These are phyloP conservation scores for Zaprionus camerounensis DNA, from an alignment of 1,140 invertebrate genomes.

Conservation along the genomic window DNA sequence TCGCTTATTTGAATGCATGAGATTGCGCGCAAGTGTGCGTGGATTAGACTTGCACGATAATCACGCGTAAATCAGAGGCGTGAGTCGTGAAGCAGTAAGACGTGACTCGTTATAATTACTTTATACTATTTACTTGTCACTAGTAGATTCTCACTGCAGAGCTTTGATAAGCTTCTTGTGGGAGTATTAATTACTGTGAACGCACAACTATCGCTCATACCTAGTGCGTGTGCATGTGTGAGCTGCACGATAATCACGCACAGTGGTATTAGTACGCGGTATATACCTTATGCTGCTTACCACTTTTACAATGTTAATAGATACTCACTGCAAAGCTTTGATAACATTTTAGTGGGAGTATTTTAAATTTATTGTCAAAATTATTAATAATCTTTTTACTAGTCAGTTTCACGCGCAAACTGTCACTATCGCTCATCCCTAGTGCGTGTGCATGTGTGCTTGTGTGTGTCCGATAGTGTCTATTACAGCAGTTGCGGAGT, in stretches of 20 bases:
- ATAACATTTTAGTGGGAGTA: background rate
- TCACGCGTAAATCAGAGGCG: background rate
- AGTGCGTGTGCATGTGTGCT: constrained; percentile 2
- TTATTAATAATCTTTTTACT: background rate
- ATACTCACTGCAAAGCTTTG: background rate
- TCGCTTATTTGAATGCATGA: background rate
- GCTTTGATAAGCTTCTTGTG: no score
- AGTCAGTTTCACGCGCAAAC: background rate
- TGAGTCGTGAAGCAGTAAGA: background rate
- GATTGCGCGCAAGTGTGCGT: background rate
- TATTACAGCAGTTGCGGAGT: constrained; percentile 39
- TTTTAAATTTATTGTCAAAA: background rate
- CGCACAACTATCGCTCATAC: background rate
- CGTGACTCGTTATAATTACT: background rate
- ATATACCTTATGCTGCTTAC: background rate
- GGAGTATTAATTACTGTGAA: no score
- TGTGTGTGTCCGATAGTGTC: background rate
- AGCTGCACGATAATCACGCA: no score
- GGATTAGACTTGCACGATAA: background rate
- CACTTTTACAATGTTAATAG: background rate
- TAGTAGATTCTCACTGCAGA: no score
- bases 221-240: constrained; percentile 1
- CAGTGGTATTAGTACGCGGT: no score
- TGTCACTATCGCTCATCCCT: background rate
- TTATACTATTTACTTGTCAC: background rate